These are phyloP conservation scores for Cephus nigrinus DNA, from an alignment of 2,888 invertebrate genomes.

Conservation along the genomic window DNA sequence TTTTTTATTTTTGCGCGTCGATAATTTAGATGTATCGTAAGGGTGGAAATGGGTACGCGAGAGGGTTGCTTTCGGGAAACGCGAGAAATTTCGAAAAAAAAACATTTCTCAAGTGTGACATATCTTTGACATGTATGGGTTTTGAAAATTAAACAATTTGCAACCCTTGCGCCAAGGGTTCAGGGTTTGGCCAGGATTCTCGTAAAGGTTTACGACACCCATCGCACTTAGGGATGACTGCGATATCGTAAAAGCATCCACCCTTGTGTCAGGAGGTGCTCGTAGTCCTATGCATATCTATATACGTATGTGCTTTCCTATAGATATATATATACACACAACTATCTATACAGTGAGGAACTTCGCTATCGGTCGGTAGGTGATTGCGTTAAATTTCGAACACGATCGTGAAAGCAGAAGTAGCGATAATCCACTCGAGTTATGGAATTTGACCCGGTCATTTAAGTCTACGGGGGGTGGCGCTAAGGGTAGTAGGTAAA, in stretches of 20 bases:
- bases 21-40: too few relatives aligned
- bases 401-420: constrained; percentile 46
- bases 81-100: too few relatives aligned
- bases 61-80: too few relatives aligned
- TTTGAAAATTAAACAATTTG: constrained; percentile 35
- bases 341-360: too few relatives aligned
- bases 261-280: not conserved
- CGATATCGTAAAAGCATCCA: constrained; percentile 44
- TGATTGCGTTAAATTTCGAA: constrained; percentile 49
- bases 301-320: too few relatives aligned
- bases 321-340: constrained; percentile 13
- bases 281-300: too few relatives aligned
- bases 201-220: constrained; percentile 47
- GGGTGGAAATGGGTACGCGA: too few relatives aligned
- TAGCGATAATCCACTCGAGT: constrained; percentile 36
- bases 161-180: constrained; percentile 22
- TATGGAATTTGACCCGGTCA: constrained; percentile 42
- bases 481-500: too few relatives aligned
- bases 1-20: too few relatives aligned
- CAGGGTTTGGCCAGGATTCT: not conserved
- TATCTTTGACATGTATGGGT: too few relatives aligned
- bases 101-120: too few relatives aligned
- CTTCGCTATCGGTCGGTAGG: too few relatives aligned
- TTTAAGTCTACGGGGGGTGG: constrained; percentile 35
- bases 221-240: constrained; percentile 41